Percentiles rank a stretch among this genome's conserved stretches.
Conservation (phyloP, 2,888 invertebrate genomes). For the Parasteatoda lunata region DNA sequence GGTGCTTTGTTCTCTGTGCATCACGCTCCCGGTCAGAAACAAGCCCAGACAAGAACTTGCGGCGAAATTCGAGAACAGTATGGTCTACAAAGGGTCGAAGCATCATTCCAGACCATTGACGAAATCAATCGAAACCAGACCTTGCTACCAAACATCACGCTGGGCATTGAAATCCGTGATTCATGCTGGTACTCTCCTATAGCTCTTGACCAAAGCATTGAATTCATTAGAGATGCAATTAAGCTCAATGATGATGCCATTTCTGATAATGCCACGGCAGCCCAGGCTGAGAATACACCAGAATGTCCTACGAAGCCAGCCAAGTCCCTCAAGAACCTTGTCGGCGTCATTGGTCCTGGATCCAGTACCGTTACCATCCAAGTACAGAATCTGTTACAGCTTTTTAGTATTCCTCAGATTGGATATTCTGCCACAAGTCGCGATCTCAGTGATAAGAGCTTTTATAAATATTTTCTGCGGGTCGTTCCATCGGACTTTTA, state of each 20-base stretch:
- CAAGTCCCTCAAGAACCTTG: slow-evolving; percentile 74
- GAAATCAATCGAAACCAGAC: slow-evolving; percentile 79
- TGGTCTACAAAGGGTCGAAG: slow-evolving; percentile 84
- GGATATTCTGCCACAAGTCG: slow-evolving; percentile 86
- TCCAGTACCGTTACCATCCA: slow-evolving; percentile 82
- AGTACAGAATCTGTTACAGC: slow-evolving; percentile 85
- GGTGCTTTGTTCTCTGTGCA: slow-evolving; percentile 79
- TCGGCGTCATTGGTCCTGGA: slow-evolving; percentile 85
- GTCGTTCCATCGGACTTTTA: slow-evolving; percentile 86
- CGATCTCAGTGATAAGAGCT: slow-evolving; percentile 83
- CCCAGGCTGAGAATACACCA: slow-evolving; percentile 20
- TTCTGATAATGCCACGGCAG: slow-evolving; percentile 25
- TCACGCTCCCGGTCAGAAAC: slow-evolving; percentile 75
- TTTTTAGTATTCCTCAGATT: slow-evolving; percentile 81
- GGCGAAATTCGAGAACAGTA: slow-evolving; percentile 83
- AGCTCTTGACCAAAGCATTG: slow-evolving; percentile 85
- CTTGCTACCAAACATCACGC: slow-evolving; percentile 78
- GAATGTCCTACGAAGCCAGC: slow-evolving; percentile 68
- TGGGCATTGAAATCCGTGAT: slow-evolving; percentile 84
- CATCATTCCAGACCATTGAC: slow-evolving; percentile 79
- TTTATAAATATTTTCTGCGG: slow-evolving; percentile 84
- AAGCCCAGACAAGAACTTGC: slow-evolving; percentile 76
- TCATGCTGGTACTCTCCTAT: slow-evolving; percentile 88
- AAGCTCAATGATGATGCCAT: slow-evolving; percentile 69
- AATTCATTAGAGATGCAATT: slow-evolving; percentile 83